Base-by-base conservation (phyloP, 1,140 invertebrate genomes). In the Hypsibius dujardini region DNA sequence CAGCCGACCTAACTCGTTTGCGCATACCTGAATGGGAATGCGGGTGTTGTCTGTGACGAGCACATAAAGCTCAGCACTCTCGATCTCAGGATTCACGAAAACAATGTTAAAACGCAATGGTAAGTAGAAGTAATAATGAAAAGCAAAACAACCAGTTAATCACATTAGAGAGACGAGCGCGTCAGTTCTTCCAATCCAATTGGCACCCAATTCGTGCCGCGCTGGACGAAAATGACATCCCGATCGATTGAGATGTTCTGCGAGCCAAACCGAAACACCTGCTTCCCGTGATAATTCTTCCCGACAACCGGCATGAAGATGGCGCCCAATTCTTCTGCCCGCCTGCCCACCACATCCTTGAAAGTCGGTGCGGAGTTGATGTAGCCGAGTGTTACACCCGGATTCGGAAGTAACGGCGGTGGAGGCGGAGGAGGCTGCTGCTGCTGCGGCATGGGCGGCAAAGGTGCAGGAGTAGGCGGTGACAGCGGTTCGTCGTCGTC, bases 231-330 rank as follows among this genome's bases (percentile, higher is more conserved):
- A 28, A 82, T 74, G 28, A 82, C 80, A 73, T 86, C 88, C 70
- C 87, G 83, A 77, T 92, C 89, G 71, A 92, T 86, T 75, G 89
- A 92, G 47, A 89, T 85, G 73, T 86, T 84, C 0, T 86, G 79
- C 72, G 85, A 86, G 1, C 90, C 90, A 78, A 89, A 86, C 75
- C 86, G 83, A 75, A 91, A 92, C 0, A 94, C 85, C 80, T 90
- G 89, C 76, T 91, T 90, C 1, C 85, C 89, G 78, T 92, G 86
- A 72, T 88, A 85, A 46, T 84, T 85, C 73, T 86, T 83, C 40
- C 92, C 92, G 0, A 87, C 83, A 47, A 95, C 81, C 0, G 92
- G 93, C 71, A 92, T 86, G 77, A 95, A 95, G 0, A 94, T 79
- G 46, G 96, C 87, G 0, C 90, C 90, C 59, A 86, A 81, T 77